A percentile compares a stretch with the other conserved stretches of the same genome.
These are phyloP conservation scores for Mythimna vitellina DNA, from an alignment of 2,888 invertebrate species.

Conservation along the genomic window DNA sequence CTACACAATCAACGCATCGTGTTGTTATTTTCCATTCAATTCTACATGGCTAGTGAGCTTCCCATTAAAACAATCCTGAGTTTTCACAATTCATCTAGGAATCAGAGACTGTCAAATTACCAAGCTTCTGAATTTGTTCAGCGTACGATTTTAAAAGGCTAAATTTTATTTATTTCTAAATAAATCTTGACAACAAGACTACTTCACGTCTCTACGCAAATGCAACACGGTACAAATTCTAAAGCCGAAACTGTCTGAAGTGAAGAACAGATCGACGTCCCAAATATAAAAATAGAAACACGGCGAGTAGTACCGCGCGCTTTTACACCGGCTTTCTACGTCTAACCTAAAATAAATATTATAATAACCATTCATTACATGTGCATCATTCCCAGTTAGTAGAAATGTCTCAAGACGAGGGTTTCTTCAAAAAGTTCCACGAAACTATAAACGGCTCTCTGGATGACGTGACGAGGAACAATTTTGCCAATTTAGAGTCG, in stretches of 20 bases:
- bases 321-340: conserved; percentile 75
- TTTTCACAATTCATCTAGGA: neutral
- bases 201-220: conserved; percentile 30
- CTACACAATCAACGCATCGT: conserved; percentile 10
- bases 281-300: conserved; percentile 85
- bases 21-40: conserved; percentile 32
- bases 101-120: conserved; percentile 5
- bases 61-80: conserved; percentile 5
- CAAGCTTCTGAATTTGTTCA: conserved; percentile 1
- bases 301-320: conserved; percentile 72
- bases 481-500: conserved; percentile 91
- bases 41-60: conserved; percentile 37
- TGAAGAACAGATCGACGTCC: conserved; percentile 78
- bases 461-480: conserved; percentile 91
- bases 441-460: conserved; percentile 90
- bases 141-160: neutral
- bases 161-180: neutral
- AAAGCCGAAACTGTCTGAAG: conserved; percentile 76
- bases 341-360: conserved; percentile 74
- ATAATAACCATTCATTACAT: conserved; percentile 60
- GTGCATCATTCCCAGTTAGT: conserved; percentile 57
- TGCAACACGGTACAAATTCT: conserved; percentile 48
- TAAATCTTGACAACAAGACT: conserved; percentile 13
- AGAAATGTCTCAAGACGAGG: conserved; percentile 82
- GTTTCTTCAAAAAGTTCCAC: conserved; percentile 92